Evolutionary conservation across 1,140 invertebrate genomes (phyloP).

Genomic region (Drosophila murphyi): DNA sequence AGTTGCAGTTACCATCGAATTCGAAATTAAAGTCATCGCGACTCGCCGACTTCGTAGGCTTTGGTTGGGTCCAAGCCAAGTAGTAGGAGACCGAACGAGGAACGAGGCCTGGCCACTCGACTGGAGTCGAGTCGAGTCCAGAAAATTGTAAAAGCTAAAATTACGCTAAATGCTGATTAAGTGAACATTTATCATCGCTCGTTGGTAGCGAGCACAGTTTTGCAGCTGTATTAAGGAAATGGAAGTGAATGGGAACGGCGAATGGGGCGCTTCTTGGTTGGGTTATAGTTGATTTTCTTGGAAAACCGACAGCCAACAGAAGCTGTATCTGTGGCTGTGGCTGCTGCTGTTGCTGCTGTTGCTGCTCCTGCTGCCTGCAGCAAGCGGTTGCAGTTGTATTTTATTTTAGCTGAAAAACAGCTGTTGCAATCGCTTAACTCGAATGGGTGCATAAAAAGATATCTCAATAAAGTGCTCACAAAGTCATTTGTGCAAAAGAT

Average conservation of each 20-base stretch:
- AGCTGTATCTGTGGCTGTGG: slow-evolving; percentile 42
- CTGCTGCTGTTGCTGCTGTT: not conserved
- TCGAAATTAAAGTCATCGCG: slow-evolving; percentile 30
- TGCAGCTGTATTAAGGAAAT: slow-evolving; percentile 40
- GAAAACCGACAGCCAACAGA: slow-evolving; percentile 71
- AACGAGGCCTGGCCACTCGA: slow-evolving; percentile 31
- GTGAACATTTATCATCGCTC: slow-evolving; percentile 84
- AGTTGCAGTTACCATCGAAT: slow-evolving; percentile 9
- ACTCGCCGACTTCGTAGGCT: slow-evolving; percentile 21
- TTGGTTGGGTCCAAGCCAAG: slow-evolving; percentile 54
- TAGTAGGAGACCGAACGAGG: slow-evolving; percentile 18
- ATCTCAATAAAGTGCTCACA: slow-evolving; percentile 25
- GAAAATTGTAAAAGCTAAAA: slow-evolving; percentile 82
- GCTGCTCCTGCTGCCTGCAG: not conserved
- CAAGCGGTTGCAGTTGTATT: slow-evolving; percentile 10
- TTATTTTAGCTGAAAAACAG: slow-evolving; percentile 55
- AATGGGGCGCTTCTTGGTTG: slow-evolving; percentile 50
- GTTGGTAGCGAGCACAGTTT: slow-evolving; percentile 48
- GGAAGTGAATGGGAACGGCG: slow-evolving; percentile 60
- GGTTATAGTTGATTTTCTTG: slow-evolving; percentile 76
- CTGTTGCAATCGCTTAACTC: slow-evolving; percentile 43
- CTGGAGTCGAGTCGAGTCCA: slow-evolving; percentile 28
- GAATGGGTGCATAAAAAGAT: slow-evolving; percentile 43
- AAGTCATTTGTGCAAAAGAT: not conserved
- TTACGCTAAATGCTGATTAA: slow-evolving; percentile 84